Percentiles rank a stretch among this genome's conserved stretches.
Conservation (phyloP, 2,113 vertebrate genomes). For the Elachura formosa region DNA sequence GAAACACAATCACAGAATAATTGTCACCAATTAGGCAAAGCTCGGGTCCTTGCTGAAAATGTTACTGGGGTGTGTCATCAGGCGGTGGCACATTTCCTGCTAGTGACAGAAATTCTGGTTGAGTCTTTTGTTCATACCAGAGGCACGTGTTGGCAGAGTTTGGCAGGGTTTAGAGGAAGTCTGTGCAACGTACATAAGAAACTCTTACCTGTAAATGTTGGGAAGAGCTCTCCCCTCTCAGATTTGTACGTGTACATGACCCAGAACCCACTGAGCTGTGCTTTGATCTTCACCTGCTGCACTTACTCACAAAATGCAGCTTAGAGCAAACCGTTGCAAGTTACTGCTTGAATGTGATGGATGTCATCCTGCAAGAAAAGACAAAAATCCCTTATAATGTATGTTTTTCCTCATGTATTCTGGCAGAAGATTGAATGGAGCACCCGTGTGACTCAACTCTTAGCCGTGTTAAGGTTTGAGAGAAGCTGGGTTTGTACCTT, state of each 20-base stretch:
- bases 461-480: not conserved
- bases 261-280: not conserved
- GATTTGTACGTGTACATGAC: not conserved
- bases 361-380: not conserved
- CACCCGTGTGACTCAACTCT: not conserved
- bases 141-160: not conserved
- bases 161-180: conserved; percentile 10
- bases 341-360: not conserved
- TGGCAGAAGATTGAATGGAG: not conserved
- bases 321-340: not conserved
- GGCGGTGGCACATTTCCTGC: not conserved
- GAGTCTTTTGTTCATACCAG: not conserved
- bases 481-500: not conserved
- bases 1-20: not conserved
- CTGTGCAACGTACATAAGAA: not conserved
- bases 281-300: not conserved
- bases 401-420: not conserved
- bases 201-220: not conserved
- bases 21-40: not conserved
- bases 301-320: not conserved
- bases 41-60: not conserved
- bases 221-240: not conserved
- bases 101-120: not conserved
- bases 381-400: not conserved
- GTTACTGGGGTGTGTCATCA: not conserved